Percentiles rank a stretch among this genome's conserved stretches.
Evolutionary conservation across 2,888 invertebrate genomes (phyloP).

Genomic region (Pristionchus maxplancki): DNA sequence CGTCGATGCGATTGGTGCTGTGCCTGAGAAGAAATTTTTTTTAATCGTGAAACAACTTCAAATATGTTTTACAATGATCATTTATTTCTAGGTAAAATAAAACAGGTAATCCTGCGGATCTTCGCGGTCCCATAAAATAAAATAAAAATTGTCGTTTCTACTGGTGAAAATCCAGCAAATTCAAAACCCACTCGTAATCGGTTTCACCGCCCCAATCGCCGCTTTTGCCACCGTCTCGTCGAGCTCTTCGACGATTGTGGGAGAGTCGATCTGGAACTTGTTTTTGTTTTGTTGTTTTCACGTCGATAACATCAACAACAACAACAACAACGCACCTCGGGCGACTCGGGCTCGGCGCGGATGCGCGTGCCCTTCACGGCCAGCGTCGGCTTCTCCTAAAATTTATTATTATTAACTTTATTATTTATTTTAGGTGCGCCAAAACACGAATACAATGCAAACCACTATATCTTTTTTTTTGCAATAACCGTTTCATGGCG

Average conservation of each 20-base stretch:
- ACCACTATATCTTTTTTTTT: no score
- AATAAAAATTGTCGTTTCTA: no score
- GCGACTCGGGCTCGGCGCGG: slow-evolving; percentile 23
- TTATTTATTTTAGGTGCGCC: not conserved
- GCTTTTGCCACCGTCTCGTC: not conserved
- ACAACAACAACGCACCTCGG: slow-evolving; percentile 33
- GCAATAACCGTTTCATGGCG: no score
- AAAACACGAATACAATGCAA: no score
- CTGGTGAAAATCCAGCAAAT: no score
- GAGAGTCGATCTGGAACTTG: slow-evolving; percentile 21
- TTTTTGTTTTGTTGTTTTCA: not conserved
- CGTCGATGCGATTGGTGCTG: not conserved
- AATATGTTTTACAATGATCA: no score
- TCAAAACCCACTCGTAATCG: not conserved
- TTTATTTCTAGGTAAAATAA: no score
- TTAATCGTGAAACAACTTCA: no score
- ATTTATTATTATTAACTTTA: not conserved
- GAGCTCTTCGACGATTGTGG: slow-evolving; percentile 31
- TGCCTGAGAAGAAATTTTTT: not conserved
- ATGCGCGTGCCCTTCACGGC: slow-evolving; percentile 41
- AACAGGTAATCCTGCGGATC: no score
- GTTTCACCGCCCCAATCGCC: not conserved
- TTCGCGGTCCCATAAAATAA: no score
- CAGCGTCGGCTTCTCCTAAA: slow-evolving; percentile 52
- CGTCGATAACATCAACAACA: not conserved